phyloP scores from a whole-genome alignment of 2,888 invertebrate genomes.

The Chloroclysta siterata region DNA sequence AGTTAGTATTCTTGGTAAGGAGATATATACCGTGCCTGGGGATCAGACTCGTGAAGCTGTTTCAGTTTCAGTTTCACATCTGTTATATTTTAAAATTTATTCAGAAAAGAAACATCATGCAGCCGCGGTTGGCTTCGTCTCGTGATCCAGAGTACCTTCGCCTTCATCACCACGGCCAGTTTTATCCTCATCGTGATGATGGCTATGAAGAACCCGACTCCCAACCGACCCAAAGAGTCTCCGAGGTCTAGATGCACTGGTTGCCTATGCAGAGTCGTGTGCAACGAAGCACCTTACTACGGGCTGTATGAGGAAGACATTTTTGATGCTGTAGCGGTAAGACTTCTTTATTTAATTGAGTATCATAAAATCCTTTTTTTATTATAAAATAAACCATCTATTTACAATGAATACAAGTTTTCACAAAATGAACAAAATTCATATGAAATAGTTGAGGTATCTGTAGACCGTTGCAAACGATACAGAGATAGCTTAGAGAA shows the following conservation, averaged over 20 bases:
- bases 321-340: conserved; percentile 58
- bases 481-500: no score
- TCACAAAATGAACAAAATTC: no score
- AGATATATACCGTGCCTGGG: no score
- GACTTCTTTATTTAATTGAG: neutral
- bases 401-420: no score
- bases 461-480: no score
- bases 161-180: conserved; percentile 65
- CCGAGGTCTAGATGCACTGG: conserved; percentile 46
- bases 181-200: conserved; percentile 69
- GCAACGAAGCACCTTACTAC: conserved; percentile 55
- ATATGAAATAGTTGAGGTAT: no score
- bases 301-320: conserved; percentile 58
- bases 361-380: no score
- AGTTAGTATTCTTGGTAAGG: no score
- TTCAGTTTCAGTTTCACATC: no score
- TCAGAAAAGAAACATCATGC: conserved; percentile 60
- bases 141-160: conserved; percentile 66
- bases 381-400: no score
- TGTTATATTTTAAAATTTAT: neutral
- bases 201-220: conserved; percentile 48
- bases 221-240: conserved; percentile 1
- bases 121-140: conserved; percentile 68
- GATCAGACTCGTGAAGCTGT: no score
- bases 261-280: conserved; percentile 58